Conservation (phyloP, 2,797 vertebrate species). For the Enteromius trimaculatus region DNA sequence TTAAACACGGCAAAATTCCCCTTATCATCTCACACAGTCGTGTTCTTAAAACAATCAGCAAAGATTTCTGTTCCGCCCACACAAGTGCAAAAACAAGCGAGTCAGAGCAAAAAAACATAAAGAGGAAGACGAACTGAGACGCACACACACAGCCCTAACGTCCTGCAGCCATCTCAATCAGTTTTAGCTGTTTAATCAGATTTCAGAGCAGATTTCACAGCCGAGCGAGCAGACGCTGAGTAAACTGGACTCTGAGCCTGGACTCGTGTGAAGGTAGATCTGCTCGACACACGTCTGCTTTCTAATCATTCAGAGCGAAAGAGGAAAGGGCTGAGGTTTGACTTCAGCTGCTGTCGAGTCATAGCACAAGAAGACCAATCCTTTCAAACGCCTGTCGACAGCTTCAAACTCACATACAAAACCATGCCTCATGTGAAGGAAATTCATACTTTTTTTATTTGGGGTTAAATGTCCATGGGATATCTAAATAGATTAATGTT, state of each 20-base stretch:
- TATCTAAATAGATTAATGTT: too few species aligned
- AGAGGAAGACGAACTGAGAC: neutral
- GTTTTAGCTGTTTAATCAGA: neutral
- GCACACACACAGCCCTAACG: too few species aligned
- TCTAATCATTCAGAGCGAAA: conserved; percentile 3
- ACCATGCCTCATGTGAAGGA: too few species aligned
- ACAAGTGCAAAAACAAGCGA: neutral
- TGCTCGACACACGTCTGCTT: neutral
- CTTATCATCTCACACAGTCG: neutral
- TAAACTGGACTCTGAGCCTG: neutral
- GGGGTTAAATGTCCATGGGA: too few species aligned
- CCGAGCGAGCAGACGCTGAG: neutral
- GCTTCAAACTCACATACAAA: too few species aligned
- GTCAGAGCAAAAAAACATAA: neutral
- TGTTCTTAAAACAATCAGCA: neutral
- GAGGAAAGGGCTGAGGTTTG: conserved; percentile 24
- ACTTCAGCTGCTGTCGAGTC: neutral
- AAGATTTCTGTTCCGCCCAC: neutral
- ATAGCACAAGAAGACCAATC: neutral
- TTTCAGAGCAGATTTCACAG: neutral
- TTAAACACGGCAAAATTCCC: neutral
- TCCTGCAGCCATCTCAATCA: neutral
- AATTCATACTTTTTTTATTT: too few species aligned
- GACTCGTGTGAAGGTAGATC: neutral
- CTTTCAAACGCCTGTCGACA: too few species aligned